Base-by-base conservation (phyloP, 23 tunicate genomes). In the Trididemnum clinides region DNA sequence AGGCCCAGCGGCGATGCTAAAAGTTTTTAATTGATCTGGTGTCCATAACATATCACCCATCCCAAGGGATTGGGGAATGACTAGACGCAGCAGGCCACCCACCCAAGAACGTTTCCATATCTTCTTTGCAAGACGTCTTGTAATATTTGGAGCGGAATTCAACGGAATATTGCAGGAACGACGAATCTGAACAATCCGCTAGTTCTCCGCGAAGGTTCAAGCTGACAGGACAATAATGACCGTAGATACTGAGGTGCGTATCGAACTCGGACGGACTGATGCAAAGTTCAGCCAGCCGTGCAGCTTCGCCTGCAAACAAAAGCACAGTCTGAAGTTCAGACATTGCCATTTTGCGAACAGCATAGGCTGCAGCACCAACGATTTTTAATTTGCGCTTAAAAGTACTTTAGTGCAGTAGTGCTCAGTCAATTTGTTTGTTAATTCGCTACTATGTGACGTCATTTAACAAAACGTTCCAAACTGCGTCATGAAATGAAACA, bases 151-250 rank as follows among this genome's bases (percentile, higher is more conserved):
- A 72, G 38, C 87, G 74, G 31, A 83, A 95, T 50, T 95, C 99
- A 19, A 88, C 96, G 15, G 99, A 92, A 54, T 38, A 91, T 26
- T 87, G 85, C 51, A 90, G 64, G 5, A 69, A 84, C 22, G 59
- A 2, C 18, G 72, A 36, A 1, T 30, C 72, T 21, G 92, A 77
- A 64, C 99, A 95, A 71, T 95, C 96, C 1, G 87, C 90, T 30
- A 95, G 65, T 83, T 95, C 96, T 2, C 85, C 91, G 3, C 74
- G 59, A 5, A 39, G 33, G 75, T 87, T 90, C 50, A 90, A 62
- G 66, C 88, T 77, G 34, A 95, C 99, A 6, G 99, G 99, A 65
- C 99, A 95, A 49, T 90, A 95, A 23, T 95, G 84, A 0, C 83
- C 83, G 77, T 86, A 95, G 22, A 28, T 33, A 19, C 99, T 87